These are phyloP conservation scores for Oenanthe melanoleuca DNA, from an alignment of 2,113 vertebrate genomes.

Conservation along the genomic window DNA sequence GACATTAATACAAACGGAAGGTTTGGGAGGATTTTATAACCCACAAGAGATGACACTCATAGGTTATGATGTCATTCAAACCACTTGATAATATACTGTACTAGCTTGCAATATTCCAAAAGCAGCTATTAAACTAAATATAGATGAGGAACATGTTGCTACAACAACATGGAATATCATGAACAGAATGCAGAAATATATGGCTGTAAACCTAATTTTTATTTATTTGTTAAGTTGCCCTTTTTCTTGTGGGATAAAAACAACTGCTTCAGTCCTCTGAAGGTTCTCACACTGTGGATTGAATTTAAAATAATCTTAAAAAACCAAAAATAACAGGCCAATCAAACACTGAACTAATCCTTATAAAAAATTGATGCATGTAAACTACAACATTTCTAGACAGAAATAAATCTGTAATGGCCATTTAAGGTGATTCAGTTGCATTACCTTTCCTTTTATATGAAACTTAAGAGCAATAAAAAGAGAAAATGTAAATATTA, in stretches of 20 bases:
- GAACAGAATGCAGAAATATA: conserved; percentile 57
- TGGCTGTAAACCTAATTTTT: conserved; percentile 26
- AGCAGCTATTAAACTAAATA: conserved; percentile 71
- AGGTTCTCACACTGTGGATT: background rate
- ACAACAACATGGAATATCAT: conserved; percentile 65
- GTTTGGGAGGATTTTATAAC: conserved; percentile 71
- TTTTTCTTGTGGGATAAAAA: background rate
- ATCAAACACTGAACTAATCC: conserved; percentile 47
- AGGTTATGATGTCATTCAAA: conserved; percentile 71
- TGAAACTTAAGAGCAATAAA: conserved; percentile 52
- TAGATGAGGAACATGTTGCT: conserved; percentile 63
- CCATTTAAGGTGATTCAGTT: conserved; percentile 50
- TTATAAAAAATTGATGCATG: background rate
- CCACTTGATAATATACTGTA: conserved; percentile 62
- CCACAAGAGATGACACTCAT: conserved; percentile 69
- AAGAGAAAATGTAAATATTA: conserved; percentile 58
- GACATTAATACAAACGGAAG: conserved; percentile 69
- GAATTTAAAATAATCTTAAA: background rate
- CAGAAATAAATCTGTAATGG: conserved; percentile 61
- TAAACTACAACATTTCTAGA: conserved; percentile 15
- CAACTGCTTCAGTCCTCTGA: background rate
- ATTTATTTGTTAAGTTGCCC: conserved; percentile 48
- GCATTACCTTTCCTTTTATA: conserved; percentile 53
- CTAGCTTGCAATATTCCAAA: conserved; percentile 66
- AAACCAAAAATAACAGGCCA: background rate